Percentiles rank a stretch among this genome's conserved stretches.
Evolutionary conservation across 2,113 vertebrate species (phyloP).

Genomic region (Egretta garzetta): DNA sequence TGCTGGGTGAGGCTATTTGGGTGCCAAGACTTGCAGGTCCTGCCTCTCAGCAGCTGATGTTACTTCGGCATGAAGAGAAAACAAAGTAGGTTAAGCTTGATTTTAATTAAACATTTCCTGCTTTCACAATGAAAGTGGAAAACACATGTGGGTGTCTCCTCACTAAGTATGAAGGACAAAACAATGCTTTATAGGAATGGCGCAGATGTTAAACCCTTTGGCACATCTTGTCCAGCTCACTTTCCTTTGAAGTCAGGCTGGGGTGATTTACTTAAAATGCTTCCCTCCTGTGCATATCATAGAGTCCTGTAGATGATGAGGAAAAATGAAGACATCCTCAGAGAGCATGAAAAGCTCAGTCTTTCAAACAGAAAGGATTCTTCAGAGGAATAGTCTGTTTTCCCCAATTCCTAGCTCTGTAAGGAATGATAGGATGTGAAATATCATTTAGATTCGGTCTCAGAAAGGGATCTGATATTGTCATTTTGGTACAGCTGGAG

Average conservation of each 20-base stretch:
- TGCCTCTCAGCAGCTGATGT: background rate
- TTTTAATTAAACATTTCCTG: slow-evolving; percentile 67
- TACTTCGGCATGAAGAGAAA: background rate
- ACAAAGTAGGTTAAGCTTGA: slow-evolving; percentile 16
- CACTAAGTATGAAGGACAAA: slow-evolving; percentile 18
- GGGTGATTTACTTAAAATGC: background rate
- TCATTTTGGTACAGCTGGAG: background rate
- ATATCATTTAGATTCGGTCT: background rate
- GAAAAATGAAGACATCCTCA: background rate
- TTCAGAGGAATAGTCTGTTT: background rate
- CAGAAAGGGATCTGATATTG: background rate
- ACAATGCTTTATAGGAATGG: slow-evolving; percentile 21
- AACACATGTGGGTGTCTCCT: slow-evolving; percentile 59
- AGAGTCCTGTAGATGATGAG: background rate
- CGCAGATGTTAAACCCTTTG: slow-evolving; percentile 25
- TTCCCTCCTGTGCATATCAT: background rate
- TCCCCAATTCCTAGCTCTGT: background rate
- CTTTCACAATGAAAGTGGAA: slow-evolving; percentile 56
- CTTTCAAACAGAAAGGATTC: background rate
- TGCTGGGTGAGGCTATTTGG: background rate
- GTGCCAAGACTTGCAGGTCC: background rate
- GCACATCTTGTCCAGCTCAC: slow-evolving; percentile 39
- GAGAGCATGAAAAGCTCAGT: background rate
- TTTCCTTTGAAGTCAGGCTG: slow-evolving; percentile 37
- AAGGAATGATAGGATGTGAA: background rate